Conservation (phyloP, 2,113 vertebrate species). For the Pelodiscus sinensis region DNA sequence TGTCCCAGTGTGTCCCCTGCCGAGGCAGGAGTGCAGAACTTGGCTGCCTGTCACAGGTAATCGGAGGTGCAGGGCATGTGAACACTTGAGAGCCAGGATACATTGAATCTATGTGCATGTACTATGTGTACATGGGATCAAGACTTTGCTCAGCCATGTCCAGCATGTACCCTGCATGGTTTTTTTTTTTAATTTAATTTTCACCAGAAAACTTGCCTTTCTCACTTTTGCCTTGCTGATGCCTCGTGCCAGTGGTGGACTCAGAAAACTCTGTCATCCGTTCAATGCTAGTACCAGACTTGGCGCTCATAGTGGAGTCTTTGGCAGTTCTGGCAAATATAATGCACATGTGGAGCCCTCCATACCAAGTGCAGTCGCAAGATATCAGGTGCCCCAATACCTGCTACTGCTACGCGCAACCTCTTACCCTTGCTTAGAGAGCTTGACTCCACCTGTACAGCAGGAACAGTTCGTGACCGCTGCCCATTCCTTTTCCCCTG, state of each 20-base stretch:
- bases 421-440: background rate
- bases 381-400: background rate
- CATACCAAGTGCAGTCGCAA: background rate
- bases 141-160: background rate
- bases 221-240: background rate
- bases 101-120: fast-evolving
- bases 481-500: background rate
- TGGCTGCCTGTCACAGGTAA: background rate
- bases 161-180: background rate
- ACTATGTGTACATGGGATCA: background rate
- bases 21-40: background rate
- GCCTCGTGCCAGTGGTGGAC: background rate
- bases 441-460: background rate
- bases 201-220: background rate
- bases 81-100: background rate
- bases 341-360: background rate
- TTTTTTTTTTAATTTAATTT: background rate
- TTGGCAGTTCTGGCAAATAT: background rate
- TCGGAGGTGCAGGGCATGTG: background rate
- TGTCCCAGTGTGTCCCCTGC: background rate
- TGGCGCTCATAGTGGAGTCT: no score
- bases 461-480: background rate
- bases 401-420: background rate
- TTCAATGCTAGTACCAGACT: background rate
- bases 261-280: background rate